These are phyloP conservation scores for rabbit (Oryctolagus cuniculus) DNA, from an alignment of 2,113 vertebrate species.

Conservation along the genomic window mOryCun1.1 NC_091441.1:23429501-23430000, in stretches of 20 bases:
- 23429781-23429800: background rate
- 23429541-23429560: background rate
- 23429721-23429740: background rate
- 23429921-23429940: background rate
- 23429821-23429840: background rate
- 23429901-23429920: background rate
- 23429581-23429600: background rate
- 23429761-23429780: background rate
- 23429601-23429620: background rate
- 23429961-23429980: background rate
- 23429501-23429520: constrained; percentile 36
- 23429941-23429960: background rate
- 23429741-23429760: background rate
- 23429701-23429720: background rate
- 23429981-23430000: background rate
- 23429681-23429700: background rate
- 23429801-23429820: too few relatives aligned
- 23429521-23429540: background rate
- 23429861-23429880: background rate
- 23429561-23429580: background rate
- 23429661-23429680: background rate
- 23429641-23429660: background rate
- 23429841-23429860: background rate
- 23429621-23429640: constrained; percentile 20
- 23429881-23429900: background rate